Evolutionary conservation across 2,113 vertebrate species (phyloP).

Genomic region (Chaetodon trifascialis): DNA sequence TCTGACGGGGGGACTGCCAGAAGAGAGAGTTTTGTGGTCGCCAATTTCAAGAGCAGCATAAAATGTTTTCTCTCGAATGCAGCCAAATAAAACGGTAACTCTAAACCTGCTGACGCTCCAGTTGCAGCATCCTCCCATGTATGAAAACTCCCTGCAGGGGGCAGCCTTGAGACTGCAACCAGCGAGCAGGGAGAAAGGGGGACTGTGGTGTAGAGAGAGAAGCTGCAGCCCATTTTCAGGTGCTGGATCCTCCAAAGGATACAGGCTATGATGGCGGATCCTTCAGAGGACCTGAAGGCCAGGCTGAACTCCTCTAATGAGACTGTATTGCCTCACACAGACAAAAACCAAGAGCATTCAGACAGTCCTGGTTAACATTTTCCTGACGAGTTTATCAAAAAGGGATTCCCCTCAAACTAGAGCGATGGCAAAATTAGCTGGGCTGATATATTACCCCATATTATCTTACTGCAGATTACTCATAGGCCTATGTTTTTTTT

Average conservation of each 20-base stretch:
- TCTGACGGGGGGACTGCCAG: neutral
- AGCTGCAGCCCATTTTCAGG: constrained; percentile 12
- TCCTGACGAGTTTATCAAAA: neutral
- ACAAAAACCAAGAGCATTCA: neutral
- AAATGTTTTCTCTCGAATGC: neutral
- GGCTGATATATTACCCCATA: neutral
- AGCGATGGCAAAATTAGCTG: neutral
- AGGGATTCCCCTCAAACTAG: neutral
- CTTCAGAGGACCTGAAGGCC: too few species aligned
- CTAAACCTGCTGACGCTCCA: neutral
- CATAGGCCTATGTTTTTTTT: too few species aligned
- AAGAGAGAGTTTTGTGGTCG: neutral
- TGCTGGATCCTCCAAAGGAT: neutral
- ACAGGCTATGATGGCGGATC: too few species aligned
- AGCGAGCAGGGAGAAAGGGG: neutral
- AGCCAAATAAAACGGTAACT: neutral
- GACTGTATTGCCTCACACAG: neutral
- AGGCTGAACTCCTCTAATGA: neutral
- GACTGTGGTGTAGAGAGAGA: constrained; percentile 6
- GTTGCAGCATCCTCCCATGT: neutral
- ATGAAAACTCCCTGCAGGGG: constrained; percentile 59
- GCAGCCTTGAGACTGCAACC: constrained; percentile 33
- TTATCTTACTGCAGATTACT: neutral
- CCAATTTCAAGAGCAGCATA: neutral
- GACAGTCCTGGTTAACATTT: neutral